phyloP scores from a whole-genome alignment of 2,113 vertebrate genomes.

The Charina bottae region DNA sequence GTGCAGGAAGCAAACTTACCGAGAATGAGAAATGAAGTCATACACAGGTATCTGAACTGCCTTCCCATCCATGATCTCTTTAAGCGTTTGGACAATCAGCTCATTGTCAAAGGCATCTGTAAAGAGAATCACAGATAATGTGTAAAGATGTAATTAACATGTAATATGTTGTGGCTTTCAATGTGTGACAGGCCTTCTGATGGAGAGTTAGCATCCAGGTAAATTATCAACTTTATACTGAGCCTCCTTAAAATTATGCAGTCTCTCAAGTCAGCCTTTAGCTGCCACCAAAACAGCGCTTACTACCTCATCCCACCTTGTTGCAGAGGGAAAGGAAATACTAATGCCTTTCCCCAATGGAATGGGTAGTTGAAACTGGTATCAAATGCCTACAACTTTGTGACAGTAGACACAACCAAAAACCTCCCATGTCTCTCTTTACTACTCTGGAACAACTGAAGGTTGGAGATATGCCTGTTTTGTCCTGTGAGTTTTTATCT shows the following conservation, averaged over 20 bases:
- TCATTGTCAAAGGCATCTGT: conserved; percentile 98
- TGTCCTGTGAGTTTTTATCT: not conserved
- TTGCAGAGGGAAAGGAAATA: too few relatives aligned
- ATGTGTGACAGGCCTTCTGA: not conserved
- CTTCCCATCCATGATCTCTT: conserved; percentile 87
- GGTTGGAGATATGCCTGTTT: too few relatives aligned
- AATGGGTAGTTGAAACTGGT: too few relatives aligned
- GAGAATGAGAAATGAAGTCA: conserved; percentile 95
- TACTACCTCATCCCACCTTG: not conserved
- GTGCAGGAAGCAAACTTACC: conserved; percentile 71
- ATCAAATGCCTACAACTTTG: not conserved
- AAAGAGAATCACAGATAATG: conserved; percentile 27
- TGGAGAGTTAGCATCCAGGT: not conserved
- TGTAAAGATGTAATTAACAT: conserved; percentile 10
- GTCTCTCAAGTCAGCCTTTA: not conserved
- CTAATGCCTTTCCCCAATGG: too few relatives aligned
- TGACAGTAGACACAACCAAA: too few relatives aligned
- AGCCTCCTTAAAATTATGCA: not conserved
- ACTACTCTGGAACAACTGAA: not conserved
- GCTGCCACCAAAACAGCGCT: not conserved
- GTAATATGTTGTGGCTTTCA: not conserved
- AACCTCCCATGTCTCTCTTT: not conserved
- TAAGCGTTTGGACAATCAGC: conserved; percentile 90
- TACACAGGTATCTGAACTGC: conserved; percentile 96
- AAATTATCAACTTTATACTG: not conserved